Percentiles rank a stretch among this genome's conserved stretches.
phyloP scores from a whole-genome alignment of 2,113 vertebrate genomes.

The Clarias magur region DNA sequence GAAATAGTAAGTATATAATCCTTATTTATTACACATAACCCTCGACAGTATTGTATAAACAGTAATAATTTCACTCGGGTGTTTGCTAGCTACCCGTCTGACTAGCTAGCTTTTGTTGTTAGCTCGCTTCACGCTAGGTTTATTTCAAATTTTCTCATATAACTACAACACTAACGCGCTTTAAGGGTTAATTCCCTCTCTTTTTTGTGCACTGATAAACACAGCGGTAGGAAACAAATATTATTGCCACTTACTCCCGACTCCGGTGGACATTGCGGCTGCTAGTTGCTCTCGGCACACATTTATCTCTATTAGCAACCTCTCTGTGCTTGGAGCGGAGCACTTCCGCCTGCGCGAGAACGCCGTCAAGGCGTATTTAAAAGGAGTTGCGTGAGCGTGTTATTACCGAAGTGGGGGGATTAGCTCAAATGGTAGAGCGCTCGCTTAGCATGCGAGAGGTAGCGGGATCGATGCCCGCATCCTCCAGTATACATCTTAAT shows the following conservation, averaged over 20 bases:
- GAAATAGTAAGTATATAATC: background rate
- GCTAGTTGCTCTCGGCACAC: background rate
- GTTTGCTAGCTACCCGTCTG: background rate
- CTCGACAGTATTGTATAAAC: background rate
- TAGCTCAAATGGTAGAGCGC: slow-evolving; percentile 76
- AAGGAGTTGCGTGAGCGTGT: fast-evolving
- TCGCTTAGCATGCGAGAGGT: slow-evolving; percentile 72
- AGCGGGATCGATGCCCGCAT: slow-evolving; percentile 64
- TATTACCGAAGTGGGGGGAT: slow-evolving; percentile 53
- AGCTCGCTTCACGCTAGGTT: background rate
- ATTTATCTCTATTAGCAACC: background rate
- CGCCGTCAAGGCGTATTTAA: background rate
- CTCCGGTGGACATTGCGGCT: slow-evolving; percentile 72
- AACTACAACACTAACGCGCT: background rate
- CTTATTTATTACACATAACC: background rate
- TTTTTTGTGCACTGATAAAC: background rate
- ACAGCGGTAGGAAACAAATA: background rate
- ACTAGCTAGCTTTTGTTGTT: slow-evolving; percentile 21
- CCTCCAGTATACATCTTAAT: no score
- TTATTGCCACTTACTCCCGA: slow-evolving; percentile 73
- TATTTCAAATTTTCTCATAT: background rate
- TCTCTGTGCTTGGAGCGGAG: background rate
- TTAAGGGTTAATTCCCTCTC: background rate
- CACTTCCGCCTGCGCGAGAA: background rate
- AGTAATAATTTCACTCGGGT: background rate